Percentiles rank a stretch among this genome's conserved stretches.
phyloP scores from a whole-genome alignment of 2,797 vertebrate genomes.

The Rhinoraja longicauda region DNA sequence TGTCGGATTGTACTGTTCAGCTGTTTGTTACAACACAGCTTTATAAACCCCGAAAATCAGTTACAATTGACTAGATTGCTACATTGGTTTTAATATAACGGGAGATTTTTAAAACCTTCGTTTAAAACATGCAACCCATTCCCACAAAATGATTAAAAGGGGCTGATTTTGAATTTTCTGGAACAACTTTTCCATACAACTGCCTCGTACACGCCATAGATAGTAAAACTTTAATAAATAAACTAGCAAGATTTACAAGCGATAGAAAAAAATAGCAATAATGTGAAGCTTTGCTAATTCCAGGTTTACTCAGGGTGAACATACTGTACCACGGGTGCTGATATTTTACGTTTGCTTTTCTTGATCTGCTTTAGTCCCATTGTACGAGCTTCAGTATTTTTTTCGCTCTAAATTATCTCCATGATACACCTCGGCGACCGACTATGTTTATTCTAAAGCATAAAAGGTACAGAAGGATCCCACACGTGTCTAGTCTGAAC shows the following conservation, averaged over 20 bases:
- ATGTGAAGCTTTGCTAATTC: constrained; percentile 32
- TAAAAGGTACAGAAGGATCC: constrained; percentile 15
- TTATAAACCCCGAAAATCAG: neutral
- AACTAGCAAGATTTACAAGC: constrained; percentile 37
- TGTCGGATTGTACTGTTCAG: neutral
- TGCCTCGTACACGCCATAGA: neutral
- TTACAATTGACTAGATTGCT: neutral
- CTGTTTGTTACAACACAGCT: neutral
- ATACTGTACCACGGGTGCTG: neutral
- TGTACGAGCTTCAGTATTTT: neutral
- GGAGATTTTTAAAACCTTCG: neutral
- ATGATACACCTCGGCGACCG: neutral
- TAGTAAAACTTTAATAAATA: constrained; percentile 36
- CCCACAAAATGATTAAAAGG: neutral
- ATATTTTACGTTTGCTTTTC: neutral
- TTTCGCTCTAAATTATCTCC: neutral
- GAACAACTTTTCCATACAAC: neutral
- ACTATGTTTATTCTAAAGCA: constrained; percentile 24
- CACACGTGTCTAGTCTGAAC: neutral
- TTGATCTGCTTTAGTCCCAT: constrained; percentile 13
- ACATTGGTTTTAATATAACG: neutral
- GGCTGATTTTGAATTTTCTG: neutral
- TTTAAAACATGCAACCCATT: neutral
- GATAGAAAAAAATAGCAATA: neutral
- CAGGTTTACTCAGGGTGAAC: neutral